A percentile compares a stretch with the other conserved stretches of the same genome.
Evolutionary conservation across 2,888 invertebrate genomes (phyloP).

Genomic region (Limnephilus marmoratus): DNA sequence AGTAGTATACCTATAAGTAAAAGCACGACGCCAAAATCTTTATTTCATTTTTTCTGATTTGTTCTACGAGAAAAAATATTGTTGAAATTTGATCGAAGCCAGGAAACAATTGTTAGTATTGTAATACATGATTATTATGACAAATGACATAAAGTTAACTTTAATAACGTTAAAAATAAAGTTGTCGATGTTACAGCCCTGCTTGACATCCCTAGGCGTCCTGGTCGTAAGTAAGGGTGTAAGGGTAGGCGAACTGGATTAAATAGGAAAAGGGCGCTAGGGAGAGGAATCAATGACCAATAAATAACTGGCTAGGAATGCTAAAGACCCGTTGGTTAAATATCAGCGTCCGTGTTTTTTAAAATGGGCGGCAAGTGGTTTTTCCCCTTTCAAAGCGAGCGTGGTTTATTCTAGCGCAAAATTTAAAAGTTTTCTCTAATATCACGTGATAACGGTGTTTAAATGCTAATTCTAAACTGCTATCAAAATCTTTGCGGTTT

Average conservation of each 20-base stretch:
- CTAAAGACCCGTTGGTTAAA: constrained; percentile 56
- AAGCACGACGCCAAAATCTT: not conserved
- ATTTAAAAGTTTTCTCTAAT: constrained; percentile 7
- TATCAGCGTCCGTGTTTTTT: constrained; percentile 28
- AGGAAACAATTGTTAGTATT: not conserved
- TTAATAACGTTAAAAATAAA: not conserved
- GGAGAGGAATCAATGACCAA: constrained; percentile 60
- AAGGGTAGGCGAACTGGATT: constrained; percentile 16
- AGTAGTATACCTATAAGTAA: not conserved
- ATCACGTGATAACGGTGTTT: not conserved
- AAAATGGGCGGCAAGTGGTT: constrained; percentile 10
- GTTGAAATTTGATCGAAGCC: not conserved
- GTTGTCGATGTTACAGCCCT: not conserved
- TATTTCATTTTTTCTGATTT: not conserved
- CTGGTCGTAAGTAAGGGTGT: not conserved
- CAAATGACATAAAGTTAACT: not conserved
- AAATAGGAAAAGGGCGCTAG: constrained; percentile 7
- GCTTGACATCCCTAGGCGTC: not conserved
- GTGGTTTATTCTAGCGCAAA: constrained; percentile 7
- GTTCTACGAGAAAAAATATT: not conserved
- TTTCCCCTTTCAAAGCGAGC: not conserved
- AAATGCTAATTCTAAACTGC: not conserved
- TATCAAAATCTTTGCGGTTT: not conserved
- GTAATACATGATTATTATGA: not conserved
- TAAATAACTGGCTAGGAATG: constrained; percentile 60